Evolutionary conservation across 2,113 vertebrate genomes (phyloP).

Genomic region (Mobula hypostoma): DNA sequence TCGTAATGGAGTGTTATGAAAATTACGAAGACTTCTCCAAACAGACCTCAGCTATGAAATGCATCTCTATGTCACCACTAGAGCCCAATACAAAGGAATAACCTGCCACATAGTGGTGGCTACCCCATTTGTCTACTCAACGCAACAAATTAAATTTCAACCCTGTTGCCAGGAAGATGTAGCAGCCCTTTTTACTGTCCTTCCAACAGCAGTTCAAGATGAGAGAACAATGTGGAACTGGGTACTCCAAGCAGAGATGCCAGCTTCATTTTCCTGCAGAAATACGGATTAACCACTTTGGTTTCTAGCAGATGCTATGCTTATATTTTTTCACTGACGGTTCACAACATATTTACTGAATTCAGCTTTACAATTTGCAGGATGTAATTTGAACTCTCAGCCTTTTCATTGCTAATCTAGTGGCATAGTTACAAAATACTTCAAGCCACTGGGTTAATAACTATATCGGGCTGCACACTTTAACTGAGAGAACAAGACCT

Average conservation of each 20-base stretch:
- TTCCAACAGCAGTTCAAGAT: neutral
- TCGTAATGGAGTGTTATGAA: too few relatives aligned
- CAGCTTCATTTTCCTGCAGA: neutral
- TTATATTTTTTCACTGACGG: neutral
- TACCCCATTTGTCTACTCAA: neutral
- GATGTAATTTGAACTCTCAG: neutral
- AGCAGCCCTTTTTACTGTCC: neutral
- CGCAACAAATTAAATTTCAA: neutral
- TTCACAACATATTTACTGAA: neutral
- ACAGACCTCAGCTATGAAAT: too few relatives aligned
- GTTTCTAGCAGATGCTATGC: neutral
- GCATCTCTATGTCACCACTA: too few relatives aligned
- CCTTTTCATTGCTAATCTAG: neutral
- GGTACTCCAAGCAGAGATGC: neutral
- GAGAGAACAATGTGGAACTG: neutral
- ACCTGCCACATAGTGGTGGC: neutral
- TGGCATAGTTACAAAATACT: neutral
- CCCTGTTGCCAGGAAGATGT: neutral
- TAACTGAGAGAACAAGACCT: neutral
- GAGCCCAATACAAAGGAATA: neutral
- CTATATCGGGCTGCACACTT: neutral
- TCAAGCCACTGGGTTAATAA: neutral
- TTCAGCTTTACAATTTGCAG: neutral
- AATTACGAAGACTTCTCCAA: too few relatives aligned
- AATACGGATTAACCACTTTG: neutral